Evolutionary conservation across 2,797 vertebrate species (phyloP), one percentile per base, ranked within the genome.

Genomic region (Macroramphosus scolopax): DNA sequence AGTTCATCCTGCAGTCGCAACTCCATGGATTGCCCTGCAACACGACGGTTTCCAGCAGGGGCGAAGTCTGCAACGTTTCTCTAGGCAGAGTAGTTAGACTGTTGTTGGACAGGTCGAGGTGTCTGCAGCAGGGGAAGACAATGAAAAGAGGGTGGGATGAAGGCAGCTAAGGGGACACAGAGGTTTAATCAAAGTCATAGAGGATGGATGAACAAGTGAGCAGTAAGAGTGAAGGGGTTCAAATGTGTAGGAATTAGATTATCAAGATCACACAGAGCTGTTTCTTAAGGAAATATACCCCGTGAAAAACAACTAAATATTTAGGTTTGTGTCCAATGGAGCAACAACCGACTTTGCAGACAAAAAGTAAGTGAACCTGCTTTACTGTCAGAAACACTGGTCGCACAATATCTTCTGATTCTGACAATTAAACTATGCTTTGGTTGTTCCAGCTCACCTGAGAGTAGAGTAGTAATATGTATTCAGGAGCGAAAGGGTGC

Each of bases 41-140:
- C 37, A 85, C 88, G 15, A 97, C 70, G 25, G 85, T 95, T 69
- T 98, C 95, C 63, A 98, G 83, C 14, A 93, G 83, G 0, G 92
- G 90, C 75, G 95, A 89, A 52, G 64, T 87, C 35, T 57, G 71
- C 14, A 97, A 78, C 56, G 87, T 74, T 1, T 82, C 81, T 15
- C 45, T 42, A 4, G 92, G 89, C 1, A 98, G 88, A 0, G 78
- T 68, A 20, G 51, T 81, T 20, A 98, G 81, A 51, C 65, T 68
- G 86, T 98, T 98, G 69, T 98, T 95, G 18, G 94, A 95, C n/a
- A 98, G 51, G 55, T 98, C 93, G 0, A 98, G 86, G 71, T 98
- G 92, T 59, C 92, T 93, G 17, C 16, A 54, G 14, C 47, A 87
- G 85, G 30, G 86, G 22, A 25, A 54, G 17, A 42, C 11, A 46